Evolutionary conservation across 2,113 vertebrate genomes (phyloP).

Genomic region (Collichthys lucidus): DNA sequence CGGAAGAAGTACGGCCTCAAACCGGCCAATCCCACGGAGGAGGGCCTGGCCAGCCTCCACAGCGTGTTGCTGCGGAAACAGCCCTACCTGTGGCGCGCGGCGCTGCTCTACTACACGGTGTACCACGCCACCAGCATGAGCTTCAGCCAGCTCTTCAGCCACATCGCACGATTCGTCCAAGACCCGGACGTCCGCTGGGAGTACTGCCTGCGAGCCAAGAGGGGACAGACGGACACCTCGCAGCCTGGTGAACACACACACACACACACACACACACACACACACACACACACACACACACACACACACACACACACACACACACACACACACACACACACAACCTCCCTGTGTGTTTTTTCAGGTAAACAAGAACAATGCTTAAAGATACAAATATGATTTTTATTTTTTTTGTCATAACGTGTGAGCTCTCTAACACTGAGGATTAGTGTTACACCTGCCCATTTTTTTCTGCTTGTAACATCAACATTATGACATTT

Average conservation of each 20-base stretch:
- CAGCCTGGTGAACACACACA: slow-evolving; percentile 84
- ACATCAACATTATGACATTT: no score
- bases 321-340: no score
- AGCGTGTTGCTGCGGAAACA: slow-evolving; percentile 95
- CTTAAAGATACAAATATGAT: no score
- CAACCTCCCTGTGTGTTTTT: no score
- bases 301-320: no score
- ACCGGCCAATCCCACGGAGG: slow-evolving; percentile 96
- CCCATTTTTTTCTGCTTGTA: no score
- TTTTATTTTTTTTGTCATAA: no score
- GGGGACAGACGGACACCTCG: slow-evolving; percentile 93
- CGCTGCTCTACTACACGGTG: slow-evolving; percentile 95
- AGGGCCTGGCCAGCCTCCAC: slow-evolving; percentile 96
- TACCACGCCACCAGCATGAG: slow-evolving; percentile 90
- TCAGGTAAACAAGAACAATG: no score
- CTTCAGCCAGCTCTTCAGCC: slow-evolving; percentile 93
- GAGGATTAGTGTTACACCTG: no score
- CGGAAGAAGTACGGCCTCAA: slow-evolving; percentile 90
- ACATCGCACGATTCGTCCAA: slow-evolving; percentile 91
- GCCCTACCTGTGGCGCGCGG: slow-evolving; percentile 94
- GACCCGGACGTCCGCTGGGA: slow-evolving; percentile 93
- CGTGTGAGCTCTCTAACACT: no score
- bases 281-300: no score
- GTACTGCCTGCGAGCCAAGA: slow-evolving; percentile 95
- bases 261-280: background rate